Evolutionary conservation across 2,888 invertebrate species (phyloP).

Genomic region (Margaritifera margaritifera): DNA sequence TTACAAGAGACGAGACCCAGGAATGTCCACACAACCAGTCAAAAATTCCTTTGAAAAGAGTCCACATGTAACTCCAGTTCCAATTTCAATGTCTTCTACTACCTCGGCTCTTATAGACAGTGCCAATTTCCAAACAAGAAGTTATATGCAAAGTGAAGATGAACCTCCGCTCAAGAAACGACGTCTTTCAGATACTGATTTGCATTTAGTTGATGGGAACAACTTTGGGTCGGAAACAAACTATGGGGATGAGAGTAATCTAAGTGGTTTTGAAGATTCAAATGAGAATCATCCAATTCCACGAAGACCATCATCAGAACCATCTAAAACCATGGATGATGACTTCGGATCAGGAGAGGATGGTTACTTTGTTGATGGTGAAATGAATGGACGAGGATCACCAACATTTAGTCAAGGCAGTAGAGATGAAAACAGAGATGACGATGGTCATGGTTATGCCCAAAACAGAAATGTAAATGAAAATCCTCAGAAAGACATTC

Average conservation of each 20-base stretch:
- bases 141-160: constrained; percentile 18
- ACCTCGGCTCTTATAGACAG: constrained; percentile 43
- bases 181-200: constrained; percentile 46
- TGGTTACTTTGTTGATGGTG: not conserved
- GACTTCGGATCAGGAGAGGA: constrained; percentile 14
- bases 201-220: constrained; percentile 26
- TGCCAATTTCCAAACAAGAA: constrained; percentile 18
- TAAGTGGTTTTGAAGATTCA: constrained; percentile 12
- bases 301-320: constrained; percentile 38
- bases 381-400: constrained; percentile 3
- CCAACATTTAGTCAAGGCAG: constrained; percentile 6
- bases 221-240: constrained; percentile 17
- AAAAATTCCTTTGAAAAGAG: not conserved
- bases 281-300: constrained; percentile 17
- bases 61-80: constrained; percentile 20
- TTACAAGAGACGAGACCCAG: constrained; percentile 63
- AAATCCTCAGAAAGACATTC: constrained; percentile 26
- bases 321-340: constrained; percentile 13
- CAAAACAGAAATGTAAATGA: constrained; percentile 16
- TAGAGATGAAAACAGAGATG: constrained; percentile 1
- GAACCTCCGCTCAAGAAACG: constrained; percentile 41
- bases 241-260: constrained; percentile 12
- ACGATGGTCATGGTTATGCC: constrained; percentile 13
- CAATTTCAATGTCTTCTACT: constrained; percentile 30
- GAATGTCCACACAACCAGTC: constrained; percentile 22